Evolutionary conservation across 2,888 invertebrate species (phyloP).

Genomic region (Euzetes globulus): DNA sequence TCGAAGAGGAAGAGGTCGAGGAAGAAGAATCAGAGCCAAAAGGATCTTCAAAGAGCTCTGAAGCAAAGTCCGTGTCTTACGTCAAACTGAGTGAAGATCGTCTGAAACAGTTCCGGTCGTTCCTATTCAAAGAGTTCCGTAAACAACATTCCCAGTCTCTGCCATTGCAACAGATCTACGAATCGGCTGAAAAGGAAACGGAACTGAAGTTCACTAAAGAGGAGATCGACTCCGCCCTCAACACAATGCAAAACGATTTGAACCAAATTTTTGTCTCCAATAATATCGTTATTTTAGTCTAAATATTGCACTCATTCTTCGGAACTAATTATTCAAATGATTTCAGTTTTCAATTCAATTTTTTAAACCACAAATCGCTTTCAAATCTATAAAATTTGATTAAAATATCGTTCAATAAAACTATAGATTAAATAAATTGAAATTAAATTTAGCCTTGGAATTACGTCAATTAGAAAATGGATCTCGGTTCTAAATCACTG

Average conservation of each 20-base stretch:
- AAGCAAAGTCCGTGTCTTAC: not conserved
- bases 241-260: slow-evolving; percentile 67
- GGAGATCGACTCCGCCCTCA: slow-evolving; percentile 71
- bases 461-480: too few species aligned
- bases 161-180: slow-evolving; percentile 58
- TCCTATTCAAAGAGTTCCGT: slow-evolving; percentile 66
- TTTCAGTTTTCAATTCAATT: not conserved
- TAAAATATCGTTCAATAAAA: too few species aligned
- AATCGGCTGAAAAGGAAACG: slow-evolving; percentile 55
- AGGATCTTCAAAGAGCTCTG: not conserved
- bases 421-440: not conserved
- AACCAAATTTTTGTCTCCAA: slow-evolving; percentile 31
- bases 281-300: slow-evolving; percentile 32
- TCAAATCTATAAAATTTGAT: not conserved
- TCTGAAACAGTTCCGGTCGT: slow-evolving; percentile 63
- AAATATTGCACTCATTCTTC: not conserved
- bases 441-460: not conserved
- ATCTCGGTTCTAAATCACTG: too few species aligned
- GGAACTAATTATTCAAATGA: not conserved
- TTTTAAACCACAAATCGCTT: not conserved
- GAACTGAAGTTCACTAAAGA: slow-evolving; percentile 49
- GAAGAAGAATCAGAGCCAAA: slow-evolving; percentile 39
- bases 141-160: slow-evolving; percentile 69
- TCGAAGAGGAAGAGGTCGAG: slow-evolving; percentile 43
- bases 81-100: slow-evolving; percentile 42